phyloP scores from a whole-genome alignment of 2,113 vertebrate genomes.

The Microcebus murinus region DNA sequence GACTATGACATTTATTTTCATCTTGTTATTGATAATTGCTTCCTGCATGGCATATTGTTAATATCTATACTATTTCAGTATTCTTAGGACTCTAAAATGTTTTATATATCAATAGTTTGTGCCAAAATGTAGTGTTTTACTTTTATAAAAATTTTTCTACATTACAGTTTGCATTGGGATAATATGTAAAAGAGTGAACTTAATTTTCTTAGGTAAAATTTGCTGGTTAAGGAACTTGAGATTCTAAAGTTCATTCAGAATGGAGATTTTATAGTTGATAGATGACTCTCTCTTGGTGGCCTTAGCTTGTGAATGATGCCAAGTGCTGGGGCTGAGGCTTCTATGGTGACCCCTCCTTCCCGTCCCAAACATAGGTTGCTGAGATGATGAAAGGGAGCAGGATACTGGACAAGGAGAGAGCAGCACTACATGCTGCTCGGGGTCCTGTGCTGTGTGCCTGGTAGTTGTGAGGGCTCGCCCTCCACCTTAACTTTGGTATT shows the following conservation, averaged over 20 bases:
- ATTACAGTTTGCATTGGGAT: neutral
- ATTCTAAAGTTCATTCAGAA: neutral
- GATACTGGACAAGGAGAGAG: neutral
- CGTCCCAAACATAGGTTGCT: neutral
- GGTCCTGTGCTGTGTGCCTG: neutral
- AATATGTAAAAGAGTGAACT: neutral
- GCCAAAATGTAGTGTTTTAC: neutral
- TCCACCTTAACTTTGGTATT: neutral
- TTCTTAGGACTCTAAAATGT: neutral
- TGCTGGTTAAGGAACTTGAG: neutral
- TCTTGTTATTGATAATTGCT: neutral
- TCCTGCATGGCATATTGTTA: neutral
- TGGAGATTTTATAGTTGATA: neutral
- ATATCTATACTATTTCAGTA: neutral
- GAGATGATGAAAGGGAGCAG: neutral
- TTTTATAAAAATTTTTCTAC: neutral
- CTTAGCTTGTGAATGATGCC: neutral
- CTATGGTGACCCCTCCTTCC: neutral
- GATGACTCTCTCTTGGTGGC: neutral
- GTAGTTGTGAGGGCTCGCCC: neutral
- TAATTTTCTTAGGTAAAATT: conserved; percentile 16
- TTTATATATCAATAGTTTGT: conserved; percentile 20
- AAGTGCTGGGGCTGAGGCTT: neutral
- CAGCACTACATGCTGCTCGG: neutral
- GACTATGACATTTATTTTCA: conserved; percentile 47